phyloP scores from a whole-genome alignment of 1,140 invertebrate species.

The Orius insidiosus region DNA sequence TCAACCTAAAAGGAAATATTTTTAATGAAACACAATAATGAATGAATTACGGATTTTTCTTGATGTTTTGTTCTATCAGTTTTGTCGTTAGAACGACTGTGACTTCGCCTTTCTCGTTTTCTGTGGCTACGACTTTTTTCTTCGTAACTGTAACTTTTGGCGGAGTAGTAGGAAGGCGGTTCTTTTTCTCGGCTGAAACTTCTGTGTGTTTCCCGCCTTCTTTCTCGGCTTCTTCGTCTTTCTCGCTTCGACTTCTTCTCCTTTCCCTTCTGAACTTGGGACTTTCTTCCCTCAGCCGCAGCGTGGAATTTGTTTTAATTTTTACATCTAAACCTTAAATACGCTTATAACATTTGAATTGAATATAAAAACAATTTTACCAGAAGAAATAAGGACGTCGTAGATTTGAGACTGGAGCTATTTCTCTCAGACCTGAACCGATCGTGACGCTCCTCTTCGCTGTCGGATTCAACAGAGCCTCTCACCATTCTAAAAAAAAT shows the following conservation, averaged over 20 bases:
- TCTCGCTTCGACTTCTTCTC: constrained; percentile 12
- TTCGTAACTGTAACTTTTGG: too few relatives aligned
- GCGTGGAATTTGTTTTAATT: too few relatives aligned
- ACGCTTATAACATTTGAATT: too few relatives aligned
- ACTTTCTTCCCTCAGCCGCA: not conserved
- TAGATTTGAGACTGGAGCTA: not conserved
- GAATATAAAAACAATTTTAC: not conserved
- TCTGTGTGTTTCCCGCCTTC: not conserved
- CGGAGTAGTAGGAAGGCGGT: too few relatives aligned
- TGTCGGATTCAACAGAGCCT: constrained; percentile 11
- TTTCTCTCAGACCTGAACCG: constrained; percentile 12
- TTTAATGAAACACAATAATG: too few relatives aligned
- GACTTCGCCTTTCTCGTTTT: too few relatives aligned
- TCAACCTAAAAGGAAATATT: not conserved
- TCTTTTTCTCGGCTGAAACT: too few relatives aligned
- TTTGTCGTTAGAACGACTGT: too few relatives aligned
- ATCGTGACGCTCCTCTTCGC: constrained; percentile 12
- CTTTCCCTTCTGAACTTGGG: not conserved
- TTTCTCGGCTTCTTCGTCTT: constrained; percentile 3
- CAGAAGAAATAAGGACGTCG: not conserved
- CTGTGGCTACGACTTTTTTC: too few relatives aligned
- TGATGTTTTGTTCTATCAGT: too few relatives aligned
- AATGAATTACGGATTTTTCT: not conserved
- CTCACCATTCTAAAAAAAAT: constrained; percentile 8
- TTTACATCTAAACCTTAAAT: too few relatives aligned